Evolutionary conservation across 2,888 invertebrate genomes (phyloP), one percentile per base, ranked within the genome.

Genomic region (Diabrotica balteata): DNA sequence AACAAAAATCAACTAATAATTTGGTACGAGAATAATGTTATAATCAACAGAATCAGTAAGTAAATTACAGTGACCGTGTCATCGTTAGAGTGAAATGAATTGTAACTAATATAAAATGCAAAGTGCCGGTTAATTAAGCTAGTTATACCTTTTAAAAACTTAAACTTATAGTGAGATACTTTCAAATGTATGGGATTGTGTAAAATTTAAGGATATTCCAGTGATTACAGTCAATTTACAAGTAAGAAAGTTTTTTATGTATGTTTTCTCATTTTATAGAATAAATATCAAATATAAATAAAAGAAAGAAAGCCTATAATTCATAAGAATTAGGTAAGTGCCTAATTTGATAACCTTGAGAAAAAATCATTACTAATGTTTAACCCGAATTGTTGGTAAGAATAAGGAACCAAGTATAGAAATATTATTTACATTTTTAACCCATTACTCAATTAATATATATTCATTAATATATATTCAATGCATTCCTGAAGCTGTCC

Each of bases 341-440:
- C 47, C 54, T 32, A 7, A 59, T 32, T 45, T 64, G n/a, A 64
- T 58, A 64, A 64, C 64, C 64, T 64, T 64, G 64, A 64, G 42
- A 51, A 64, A 61, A 64, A 64, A 64, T 64, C 64, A 52, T 64
- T 64, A 64, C 32, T 7, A 64, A 64, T 58, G n/a, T 58, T 43
- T 52, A 58, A 58, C 64, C 57, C 46, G 46, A 45, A 64, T 64
- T 61, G 44, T 51, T 32, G 32, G n/a, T 8, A 50, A 63, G 8
- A 43, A 42, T 46, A 22, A 22, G n/a, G 47, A 53, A 46, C 8
- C 3, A 8, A 8, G 7, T 59, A 51, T 11, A 22, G 11, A 8
- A 51, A 51, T n/a, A 42, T 42, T 32, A 32, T 32, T 32, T 32
- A 32, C 32, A 32, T 32, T 32, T 32, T 4, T 32, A 32, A 32